These are phyloP conservation scores for Nebria brevicollis DNA, from an alignment of 2,888 invertebrate species.

Conservation along the genomic window DNA sequence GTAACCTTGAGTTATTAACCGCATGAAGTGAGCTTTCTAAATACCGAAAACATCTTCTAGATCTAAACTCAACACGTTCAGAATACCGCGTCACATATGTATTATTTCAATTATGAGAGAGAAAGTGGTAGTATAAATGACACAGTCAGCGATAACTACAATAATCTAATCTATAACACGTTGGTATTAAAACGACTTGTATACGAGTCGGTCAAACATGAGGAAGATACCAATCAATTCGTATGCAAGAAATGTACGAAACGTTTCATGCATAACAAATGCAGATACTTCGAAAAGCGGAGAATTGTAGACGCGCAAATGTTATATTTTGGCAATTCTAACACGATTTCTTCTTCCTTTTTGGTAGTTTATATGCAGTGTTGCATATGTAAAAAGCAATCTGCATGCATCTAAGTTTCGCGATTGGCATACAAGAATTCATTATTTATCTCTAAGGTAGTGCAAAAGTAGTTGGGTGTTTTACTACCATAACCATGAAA, in stretches of 20 bases:
- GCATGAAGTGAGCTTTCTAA: not conserved
- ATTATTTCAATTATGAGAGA: not conserved
- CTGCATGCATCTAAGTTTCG: not conserved
- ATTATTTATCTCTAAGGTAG: no score
- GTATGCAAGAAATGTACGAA: not conserved
- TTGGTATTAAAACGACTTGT: not conserved
- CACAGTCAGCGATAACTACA: not conserved
- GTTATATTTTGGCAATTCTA: not conserved
- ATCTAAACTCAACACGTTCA: not conserved
- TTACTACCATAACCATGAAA: not conserved
- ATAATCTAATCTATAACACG: not conserved
- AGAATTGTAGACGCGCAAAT: not conserved
- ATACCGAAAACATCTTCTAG: not conserved
- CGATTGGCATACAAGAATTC: no score
- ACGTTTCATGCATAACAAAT: not conserved
- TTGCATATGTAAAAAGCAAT: not conserved
- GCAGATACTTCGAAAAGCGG: not conserved
- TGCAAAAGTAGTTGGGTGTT: no score
- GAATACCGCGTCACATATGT: not conserved
- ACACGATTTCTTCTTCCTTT: not conserved
- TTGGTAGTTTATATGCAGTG: not conserved
- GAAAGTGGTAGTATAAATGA: not conserved
- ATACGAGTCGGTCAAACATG: not conserved
- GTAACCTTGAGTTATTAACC: not conserved
- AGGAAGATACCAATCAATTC: not conserved